Evolutionary conservation across 1,140 invertebrate genomes (phyloP), one percentile per base, ranked within the genome.

Genomic region (Rhysida immarginata): DNA sequence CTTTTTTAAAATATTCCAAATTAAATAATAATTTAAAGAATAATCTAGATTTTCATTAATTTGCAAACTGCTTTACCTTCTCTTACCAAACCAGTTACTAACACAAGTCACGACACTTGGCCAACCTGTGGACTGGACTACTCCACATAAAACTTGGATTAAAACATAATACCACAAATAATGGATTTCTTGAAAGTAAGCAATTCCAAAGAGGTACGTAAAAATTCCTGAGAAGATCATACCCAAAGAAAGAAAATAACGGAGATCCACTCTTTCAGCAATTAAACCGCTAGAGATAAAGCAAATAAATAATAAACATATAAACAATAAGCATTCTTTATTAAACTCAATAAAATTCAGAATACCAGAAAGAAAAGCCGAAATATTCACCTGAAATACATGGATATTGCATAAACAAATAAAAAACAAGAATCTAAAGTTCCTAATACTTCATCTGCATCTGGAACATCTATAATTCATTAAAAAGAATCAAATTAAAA

Each of bases 1-100:
- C n/a, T n/a, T n/a, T n/a, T n/a, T n/a, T n/a, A n/a, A n/a, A n/a
- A n/a, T n/a, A n/a, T n/a, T n/a, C n/a, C n/a, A n/a, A n/a, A n/a
- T n/a, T n/a, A n/a, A n/a, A n/a, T n/a, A n/a, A n/a, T n/a, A n/a
- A n/a, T n/a, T n/a, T n/a, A n/a, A n/a, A n/a, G n/a, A n/a, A n/a
- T n/a, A n/a, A n/a, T n/a, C n/a, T n/a, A n/a, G n/a, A n/a, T n/a
- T n/a, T n/a, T n/a, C n/a, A n/a, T n/a, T n/a, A n/a, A n/a, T n/a
- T n/a, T n/a, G n/a, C n/a, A n/a, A n/a, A n/a, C n/a, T 35, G 20
- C 63, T 65, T 67, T 68, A 78, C 78, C 77, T 68, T 81, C 81
- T 78, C 71, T 87, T 92, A 1, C 91, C 92, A 74, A 92, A 96
- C 94, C 94, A 98, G 66, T 96, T 92, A 13, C 87, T 87, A 21